Base-by-base conservation (phyloP, 2,113 vertebrate species). In the Alethe diademata region DNA sequence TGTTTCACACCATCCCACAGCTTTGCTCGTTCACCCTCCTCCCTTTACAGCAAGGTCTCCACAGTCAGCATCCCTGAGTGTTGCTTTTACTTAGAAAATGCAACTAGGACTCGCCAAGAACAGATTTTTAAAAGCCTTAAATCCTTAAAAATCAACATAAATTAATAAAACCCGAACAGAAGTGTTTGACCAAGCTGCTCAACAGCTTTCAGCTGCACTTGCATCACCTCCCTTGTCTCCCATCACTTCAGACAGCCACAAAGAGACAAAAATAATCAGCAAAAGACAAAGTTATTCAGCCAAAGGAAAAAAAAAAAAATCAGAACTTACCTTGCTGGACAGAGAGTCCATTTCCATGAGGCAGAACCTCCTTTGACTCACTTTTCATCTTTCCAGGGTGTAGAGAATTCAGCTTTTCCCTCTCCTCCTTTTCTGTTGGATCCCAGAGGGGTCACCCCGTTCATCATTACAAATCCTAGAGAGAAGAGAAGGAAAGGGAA, bases 221-320 rank as follows among this genome's bases (percentile, higher is more conserved):
- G 2, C 19, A 12, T 11, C 5, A 0, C 20, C 29, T 33, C 6
- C 6, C 5, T 9, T 9, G 0, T 3, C 47, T 47, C 12, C 5
- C 42, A 38, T 24, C 4, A 4, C 33, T 54, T 57, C 33, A 51
- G n/a, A 19, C 17, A 35, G 6, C 22, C 36, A 25, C 36, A 64
- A 83, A 18, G 23, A 53, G 4, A 13, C 25, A 53, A 87, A 13
- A 53, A 5, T 11, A 64, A 7, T 5, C 16, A 65, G 1, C 9
- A 25, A 71, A 78, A 51, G 5, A 15, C 36, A 48, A 50, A 45
- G 35, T 35, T 35, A 35, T 35, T 35, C 35, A 35, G 35, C 35
- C 35, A 35, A 35, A 35, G 35, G 35, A 45, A 45, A 45, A 9
- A 19, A 19, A 10, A 43, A 42, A 50, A 57, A 73, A 22, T 1